Conservation (phyloP, 2,113 vertebrate species). For the Clupea harengus region DNA sequence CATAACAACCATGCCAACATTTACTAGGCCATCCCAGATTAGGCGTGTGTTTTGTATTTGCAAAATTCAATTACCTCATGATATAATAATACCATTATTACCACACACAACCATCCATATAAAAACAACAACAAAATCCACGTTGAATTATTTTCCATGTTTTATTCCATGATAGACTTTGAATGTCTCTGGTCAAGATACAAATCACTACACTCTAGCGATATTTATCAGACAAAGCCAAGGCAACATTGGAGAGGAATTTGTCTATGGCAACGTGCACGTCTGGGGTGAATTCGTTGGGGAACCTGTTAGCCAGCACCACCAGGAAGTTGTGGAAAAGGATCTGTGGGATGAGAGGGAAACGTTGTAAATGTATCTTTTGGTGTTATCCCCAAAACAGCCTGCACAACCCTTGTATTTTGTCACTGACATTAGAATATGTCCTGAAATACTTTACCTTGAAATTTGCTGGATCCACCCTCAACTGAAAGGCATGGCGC, state of each 20-base stretch:
- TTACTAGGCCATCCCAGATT: too few species aligned
- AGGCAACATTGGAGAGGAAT: conserved; percentile 38
- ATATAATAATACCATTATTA: background rate
- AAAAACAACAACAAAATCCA: background rate
- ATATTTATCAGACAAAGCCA: conserved; percentile 50
- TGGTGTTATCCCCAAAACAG: too few species aligned
- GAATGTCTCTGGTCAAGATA: background rate
- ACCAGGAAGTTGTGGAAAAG: conserved; percentile 44
- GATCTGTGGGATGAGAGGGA: conserved; percentile 33
- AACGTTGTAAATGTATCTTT: too few species aligned
- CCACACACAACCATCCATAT: background rate
- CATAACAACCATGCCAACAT: too few species aligned
- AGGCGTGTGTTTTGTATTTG: too few species aligned
- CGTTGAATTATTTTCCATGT: background rate
- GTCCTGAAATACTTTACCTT: conserved; percentile 52
- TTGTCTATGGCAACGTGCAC: conserved; percentile 44
- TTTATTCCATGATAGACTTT: background rate
- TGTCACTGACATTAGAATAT: background rate
- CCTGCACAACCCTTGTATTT: background rate
- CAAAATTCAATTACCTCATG: too few species aligned
- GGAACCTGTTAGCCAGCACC: conserved; percentile 36
- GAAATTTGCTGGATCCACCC: conserved; percentile 77
- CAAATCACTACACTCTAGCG: conserved; percentile 31
- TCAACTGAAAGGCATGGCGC: conserved; percentile 74
- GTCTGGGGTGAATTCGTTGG: conserved; percentile 46